Conservation (phyloP, 2,888 invertebrate species). For the Lasioglossum malachurum region DNA sequence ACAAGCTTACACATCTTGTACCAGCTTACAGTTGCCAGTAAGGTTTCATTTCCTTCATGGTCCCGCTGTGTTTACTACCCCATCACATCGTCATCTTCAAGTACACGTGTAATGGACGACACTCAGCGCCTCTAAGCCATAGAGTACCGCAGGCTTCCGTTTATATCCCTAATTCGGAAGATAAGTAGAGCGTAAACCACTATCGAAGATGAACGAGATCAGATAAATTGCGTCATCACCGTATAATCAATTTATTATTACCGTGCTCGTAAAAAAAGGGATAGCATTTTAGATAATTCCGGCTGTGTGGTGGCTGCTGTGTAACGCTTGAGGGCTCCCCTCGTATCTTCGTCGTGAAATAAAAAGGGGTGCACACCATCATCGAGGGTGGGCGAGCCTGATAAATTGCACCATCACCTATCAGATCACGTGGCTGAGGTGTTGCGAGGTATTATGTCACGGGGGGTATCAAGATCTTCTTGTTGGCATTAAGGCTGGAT, state of each 20-base stretch:
- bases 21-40: neutral
- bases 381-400: conserved; percentile 6
- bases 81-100: conserved; percentile 1
- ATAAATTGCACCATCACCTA: neutral
- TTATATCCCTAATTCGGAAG: neutral
- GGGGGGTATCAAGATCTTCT: neutral
- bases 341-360: conserved; percentile 5
- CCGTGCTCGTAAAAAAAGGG: neutral
- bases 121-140: neutral
- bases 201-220: conserved; percentile 2
- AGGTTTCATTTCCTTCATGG: neutral
- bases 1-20: neutral
- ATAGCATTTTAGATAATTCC: conserved; percentile 6
- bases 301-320: neutral
- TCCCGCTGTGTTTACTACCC: neutral
- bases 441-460: neutral
- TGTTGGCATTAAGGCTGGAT: neutral
- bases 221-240: neutral
- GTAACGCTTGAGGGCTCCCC: neutral
- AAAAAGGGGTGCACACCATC: conserved; percentile 6
- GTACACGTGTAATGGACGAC: conserved; percentile 6
- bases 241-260: conserved; percentile 2
- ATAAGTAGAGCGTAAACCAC: conserved; percentile 3
- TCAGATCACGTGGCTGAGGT: neutral
- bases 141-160: neutral